Evolutionary conservation across 37 sponge, comb jelly and placozoan species (phyloP).

Genomic region (Agelas oroides): DNA sequence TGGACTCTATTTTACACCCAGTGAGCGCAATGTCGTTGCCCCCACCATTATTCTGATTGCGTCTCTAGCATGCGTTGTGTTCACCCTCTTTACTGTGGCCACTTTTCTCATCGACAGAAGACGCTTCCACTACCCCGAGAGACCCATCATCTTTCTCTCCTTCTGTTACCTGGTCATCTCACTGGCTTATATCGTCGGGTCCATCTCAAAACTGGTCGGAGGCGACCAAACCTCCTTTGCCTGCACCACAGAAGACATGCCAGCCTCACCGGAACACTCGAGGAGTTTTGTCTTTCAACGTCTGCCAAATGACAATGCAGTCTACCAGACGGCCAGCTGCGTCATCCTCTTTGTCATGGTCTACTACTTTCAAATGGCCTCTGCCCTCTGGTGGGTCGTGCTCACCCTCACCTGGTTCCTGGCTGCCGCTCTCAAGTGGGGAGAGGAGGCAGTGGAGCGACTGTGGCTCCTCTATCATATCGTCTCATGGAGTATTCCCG

Average conservation of each 20-base stretch:
- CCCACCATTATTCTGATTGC: conserved; percentile 75
- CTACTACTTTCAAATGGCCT: conserved; percentile 87
- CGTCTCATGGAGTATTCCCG: conserved; percentile 86
- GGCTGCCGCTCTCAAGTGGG: conserved; percentile 95
- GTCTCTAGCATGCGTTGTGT: conserved; percentile 71
- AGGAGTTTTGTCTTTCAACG: conserved; percentile 65
- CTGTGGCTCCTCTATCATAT: conserved; percentile 85
- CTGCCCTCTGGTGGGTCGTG: conserved; percentile 86
- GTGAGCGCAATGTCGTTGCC: conserved; percentile 44
- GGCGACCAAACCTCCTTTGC: conserved; percentile 40
- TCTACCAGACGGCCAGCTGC: conserved; percentile 69
- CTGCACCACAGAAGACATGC: conserved; percentile 27
- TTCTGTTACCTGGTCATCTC: conserved; percentile 85
- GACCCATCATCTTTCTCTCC: conserved; percentile 89
- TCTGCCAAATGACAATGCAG: conserved; percentile 49
- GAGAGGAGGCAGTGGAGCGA: conserved; percentile 88
- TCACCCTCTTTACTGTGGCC: conserved; percentile 84
- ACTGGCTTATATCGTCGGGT: conserved; percentile 79
- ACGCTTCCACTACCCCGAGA: conserved; percentile 91
- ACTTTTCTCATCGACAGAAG: conserved; percentile 88
- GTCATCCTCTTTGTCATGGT: conserved; percentile 78
- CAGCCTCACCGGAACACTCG: neutral
- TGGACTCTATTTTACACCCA: conserved; percentile 54
- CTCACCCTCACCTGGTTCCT: conserved; percentile 95
- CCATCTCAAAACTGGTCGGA: conserved; percentile 64